Percentiles rank a stretch among this genome's conserved stretches.
Evolutionary conservation across 2,888 invertebrate species (phyloP).

Genomic region (Drosophila fungiperda): DNA sequence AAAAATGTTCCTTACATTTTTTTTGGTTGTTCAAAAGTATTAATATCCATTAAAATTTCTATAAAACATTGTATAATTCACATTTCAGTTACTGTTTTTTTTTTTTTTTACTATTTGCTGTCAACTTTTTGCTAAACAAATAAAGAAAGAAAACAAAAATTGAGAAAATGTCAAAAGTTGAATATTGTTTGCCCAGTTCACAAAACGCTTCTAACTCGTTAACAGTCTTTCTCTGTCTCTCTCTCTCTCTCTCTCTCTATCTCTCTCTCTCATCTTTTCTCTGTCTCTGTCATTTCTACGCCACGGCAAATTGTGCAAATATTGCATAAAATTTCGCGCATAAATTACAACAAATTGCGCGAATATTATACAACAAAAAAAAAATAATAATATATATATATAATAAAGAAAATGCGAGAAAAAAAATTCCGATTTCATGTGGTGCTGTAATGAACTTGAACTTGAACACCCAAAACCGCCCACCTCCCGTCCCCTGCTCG

Average conservation of each 20-base stretch:
- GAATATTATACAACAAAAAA: conserved; percentile 23
- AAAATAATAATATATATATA: not conserved
- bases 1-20: not conserved
- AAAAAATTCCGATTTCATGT: conserved; percentile 44
- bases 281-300: not conserved
- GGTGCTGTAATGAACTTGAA: conserved; percentile 73
- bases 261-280: not conserved
- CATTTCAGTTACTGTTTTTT: not conserved
- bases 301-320: conserved; percentile 47
- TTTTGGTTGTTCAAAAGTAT: no score
- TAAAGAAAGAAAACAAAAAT: not conserved
- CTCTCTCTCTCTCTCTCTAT: not conserved
- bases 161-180: not conserved
- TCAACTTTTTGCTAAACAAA: not conserved
- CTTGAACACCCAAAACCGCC: conserved; percentile 45
- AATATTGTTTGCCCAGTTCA: conserved; percentile 11
- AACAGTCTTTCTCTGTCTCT: not conserved
- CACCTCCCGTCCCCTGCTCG: not conserved
- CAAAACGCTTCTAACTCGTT: conserved; percentile 8
- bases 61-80: not conserved
- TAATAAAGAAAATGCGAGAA: not conserved
- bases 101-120: not conserved
- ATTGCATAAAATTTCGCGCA: conserved; percentile 58
- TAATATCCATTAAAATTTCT: not conserved
- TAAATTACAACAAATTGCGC: conserved; percentile 73